Evolutionary conservation across 2,113 vertebrate species (phyloP).

Genomic region (Polypterus bichir): DNA sequence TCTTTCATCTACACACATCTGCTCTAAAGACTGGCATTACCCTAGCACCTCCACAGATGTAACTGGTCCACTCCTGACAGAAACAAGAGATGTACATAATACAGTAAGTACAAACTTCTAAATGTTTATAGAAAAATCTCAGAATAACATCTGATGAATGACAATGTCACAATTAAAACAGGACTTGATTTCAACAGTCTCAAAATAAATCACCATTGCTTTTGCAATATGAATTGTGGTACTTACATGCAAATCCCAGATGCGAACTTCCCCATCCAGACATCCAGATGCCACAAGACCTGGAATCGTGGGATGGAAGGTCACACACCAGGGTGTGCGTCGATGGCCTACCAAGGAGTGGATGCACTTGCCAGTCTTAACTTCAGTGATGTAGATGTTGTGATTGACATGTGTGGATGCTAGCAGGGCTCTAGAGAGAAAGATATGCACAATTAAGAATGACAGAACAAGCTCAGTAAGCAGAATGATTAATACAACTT

Average conservation of each 20-base stretch:
- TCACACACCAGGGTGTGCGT: slow-evolving; percentile 95
- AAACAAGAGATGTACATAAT: too few relatives aligned
- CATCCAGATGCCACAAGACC: slow-evolving; percentile 95
- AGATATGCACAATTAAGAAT: slow-evolving; percentile 18
- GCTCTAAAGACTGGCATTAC: too few relatives aligned
- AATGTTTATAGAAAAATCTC: too few relatives aligned
- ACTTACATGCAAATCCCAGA: slow-evolving; percentile 98
- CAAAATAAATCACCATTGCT: too few relatives aligned
- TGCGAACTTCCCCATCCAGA: slow-evolving; percentile 94
- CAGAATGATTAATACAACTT: not conserved
- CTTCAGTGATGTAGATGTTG: slow-evolving; percentile 98
- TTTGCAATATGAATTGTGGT: not conserved
- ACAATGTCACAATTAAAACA: too few relatives aligned
- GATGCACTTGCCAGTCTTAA: slow-evolving; percentile 94
- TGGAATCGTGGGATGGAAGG: slow-evolving; percentile 93
- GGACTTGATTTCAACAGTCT: too few relatives aligned
- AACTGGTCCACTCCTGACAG: too few relatives aligned
- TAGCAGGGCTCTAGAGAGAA: slow-evolving; percentile 70
- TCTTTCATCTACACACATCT: too few relatives aligned
- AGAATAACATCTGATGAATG: too few relatives aligned
- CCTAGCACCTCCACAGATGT: too few relatives aligned
- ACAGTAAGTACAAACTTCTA: too few relatives aligned
- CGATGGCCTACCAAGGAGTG: slow-evolving; percentile 94
- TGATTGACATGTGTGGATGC: slow-evolving; percentile 98
- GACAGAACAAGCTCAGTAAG: not conserved